Percentiles rank a stretch among this genome's conserved stretches.
phyloP scores from a whole-genome alignment of 2,797 vertebrate genomes.

The Buceros bicornis region DNA sequence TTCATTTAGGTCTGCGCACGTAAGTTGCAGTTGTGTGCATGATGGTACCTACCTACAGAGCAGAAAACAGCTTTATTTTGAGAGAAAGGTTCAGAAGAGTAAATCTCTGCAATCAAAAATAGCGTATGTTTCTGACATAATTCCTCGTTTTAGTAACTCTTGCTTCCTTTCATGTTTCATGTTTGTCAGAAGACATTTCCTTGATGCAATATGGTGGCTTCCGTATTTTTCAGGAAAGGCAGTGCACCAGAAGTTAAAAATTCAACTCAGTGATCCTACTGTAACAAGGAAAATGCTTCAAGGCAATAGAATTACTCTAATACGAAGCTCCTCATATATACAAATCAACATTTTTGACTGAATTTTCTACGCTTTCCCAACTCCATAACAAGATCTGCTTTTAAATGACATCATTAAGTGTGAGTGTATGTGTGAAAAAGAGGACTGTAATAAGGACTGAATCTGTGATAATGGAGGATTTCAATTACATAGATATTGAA shows the following conservation, averaged over 20 bases:
- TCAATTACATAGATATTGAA: background rate
- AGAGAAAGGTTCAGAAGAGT: background rate
- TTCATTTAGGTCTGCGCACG: background rate
- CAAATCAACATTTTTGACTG: background rate
- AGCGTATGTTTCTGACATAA: background rate
- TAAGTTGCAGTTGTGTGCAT: background rate
- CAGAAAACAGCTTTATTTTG: background rate
- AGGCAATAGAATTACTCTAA: background rate
- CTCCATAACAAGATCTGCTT: background rate
- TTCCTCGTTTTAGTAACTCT: background rate
- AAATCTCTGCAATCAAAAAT: background rate
- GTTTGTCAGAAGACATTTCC: background rate
- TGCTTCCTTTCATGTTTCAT: background rate
- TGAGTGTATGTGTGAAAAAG: background rate
- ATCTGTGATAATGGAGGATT: background rate
- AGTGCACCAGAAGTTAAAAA: background rate
- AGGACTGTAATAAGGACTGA: background rate
- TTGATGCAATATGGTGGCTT: background rate
- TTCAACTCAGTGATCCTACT: background rate
- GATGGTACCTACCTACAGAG: too few relatives aligned
- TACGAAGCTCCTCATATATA: background rate
- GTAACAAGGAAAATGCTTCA: background rate
- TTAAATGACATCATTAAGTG: background rate
- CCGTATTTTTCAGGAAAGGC: background rate
- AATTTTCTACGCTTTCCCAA: background rate